Evolutionary conservation across 1,140 invertebrate species (phyloP), one percentile per base, ranked within the genome.

Genomic region (Acromyrmex charruanus): DNA sequence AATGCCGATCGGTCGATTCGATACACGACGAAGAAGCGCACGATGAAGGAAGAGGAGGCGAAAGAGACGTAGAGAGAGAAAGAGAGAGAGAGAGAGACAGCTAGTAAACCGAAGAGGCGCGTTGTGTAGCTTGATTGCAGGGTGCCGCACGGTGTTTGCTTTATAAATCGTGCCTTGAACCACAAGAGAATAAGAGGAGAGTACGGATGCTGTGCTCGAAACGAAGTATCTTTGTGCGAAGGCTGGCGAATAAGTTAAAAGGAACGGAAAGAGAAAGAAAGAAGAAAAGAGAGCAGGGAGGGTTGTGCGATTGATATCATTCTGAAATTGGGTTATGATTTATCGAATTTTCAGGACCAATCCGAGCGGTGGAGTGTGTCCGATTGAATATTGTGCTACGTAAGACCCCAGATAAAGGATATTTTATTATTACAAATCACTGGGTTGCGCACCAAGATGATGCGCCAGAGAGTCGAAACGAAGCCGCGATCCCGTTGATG

Each of bases 61-160:
- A 59, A 25, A 51, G 49, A 44, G 39, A 10, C 39, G 0, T n/a
- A n/a, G 79, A 18, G 35, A 82, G 85, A 39, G 35, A 51, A 53
- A 51, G 51, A 31, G 72, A 53, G 51, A 53, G 53, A n/a, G 53
- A 35, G 14, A 55, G 16, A 44, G 55, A 53, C 21, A 35, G 74
- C 31, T 21, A 89, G 66, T 86, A 86, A 90, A 91, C 87, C 77
- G 89, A 86, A 74, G 84, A 87, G 87, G 87, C 77, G 88, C 85
- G 89, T 88, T 88, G 91, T 89, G 90, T 89, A 81, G 88, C 88
- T 92, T 95, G 94, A 95, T 95, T 95, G 93, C 92, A 95, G 94
- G 94, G 92, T 95, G 91, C 92, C 87, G 92, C 89, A 88, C 92
- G 92, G 94, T 95, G 94, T 95, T 95, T 95, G 94, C 94, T 95